Conservation (phyloP, 2,797 vertebrate species). For the Cheirogaleus major region DNA sequence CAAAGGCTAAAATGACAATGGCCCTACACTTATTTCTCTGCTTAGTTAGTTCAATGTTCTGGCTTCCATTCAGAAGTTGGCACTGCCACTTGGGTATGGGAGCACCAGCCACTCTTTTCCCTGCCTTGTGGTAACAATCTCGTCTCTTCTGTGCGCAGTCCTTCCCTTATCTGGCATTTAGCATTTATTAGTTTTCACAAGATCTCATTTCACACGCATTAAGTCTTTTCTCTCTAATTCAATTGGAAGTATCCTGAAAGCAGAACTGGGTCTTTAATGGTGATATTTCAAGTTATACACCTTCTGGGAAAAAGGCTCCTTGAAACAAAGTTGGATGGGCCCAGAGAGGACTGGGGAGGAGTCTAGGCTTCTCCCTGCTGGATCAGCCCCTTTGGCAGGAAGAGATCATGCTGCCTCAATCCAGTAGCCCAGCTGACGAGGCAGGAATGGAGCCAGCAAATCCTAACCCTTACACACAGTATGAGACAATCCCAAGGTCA, state of each 20-base stretch:
- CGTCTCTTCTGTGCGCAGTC: not conserved
- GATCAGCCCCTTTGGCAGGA: not conserved
- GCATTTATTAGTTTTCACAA: constrained; percentile 9
- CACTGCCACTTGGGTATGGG: not conserved
- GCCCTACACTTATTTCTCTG: not conserved
- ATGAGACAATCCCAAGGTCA: not conserved
- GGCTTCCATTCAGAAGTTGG: not conserved
- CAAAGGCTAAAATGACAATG: constrained; percentile 7
- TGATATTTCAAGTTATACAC: not conserved
- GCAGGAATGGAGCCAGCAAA: not conserved
- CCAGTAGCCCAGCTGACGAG: not conserved
- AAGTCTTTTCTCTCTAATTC: not conserved
- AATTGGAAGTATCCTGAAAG: not conserved
- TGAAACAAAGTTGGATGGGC: constrained; percentile 4
- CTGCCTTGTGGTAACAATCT: not conserved
- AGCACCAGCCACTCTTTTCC: not conserved
- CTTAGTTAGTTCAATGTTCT: constrained; percentile 41
- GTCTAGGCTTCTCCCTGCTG: not conserved
- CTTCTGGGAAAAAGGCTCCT: not conserved
- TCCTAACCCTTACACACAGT: not conserved
- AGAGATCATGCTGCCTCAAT: not conserved
- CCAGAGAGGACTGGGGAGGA: not conserved
- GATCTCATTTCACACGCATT: not conserved
- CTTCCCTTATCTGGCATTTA: constrained; percentile 27
- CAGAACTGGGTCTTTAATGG: not conserved